Evolutionary conservation across 1,140 invertebrate genomes (phyloP), one percentile per base, ranked within the genome.

Genomic region (Harlomillsia oculata): DNA sequence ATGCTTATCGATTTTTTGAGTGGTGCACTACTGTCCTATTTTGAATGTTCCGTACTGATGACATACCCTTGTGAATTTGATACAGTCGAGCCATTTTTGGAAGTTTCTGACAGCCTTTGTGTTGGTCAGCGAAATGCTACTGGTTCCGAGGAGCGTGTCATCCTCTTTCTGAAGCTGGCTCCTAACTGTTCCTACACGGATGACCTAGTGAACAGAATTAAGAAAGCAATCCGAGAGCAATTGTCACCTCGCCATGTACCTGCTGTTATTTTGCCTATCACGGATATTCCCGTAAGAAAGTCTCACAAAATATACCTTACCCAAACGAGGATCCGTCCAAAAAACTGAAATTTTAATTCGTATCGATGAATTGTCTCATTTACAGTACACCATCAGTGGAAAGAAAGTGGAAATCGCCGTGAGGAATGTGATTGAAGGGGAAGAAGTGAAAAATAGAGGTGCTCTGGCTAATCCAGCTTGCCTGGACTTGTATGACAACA

Each of bases 391-490:
- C 46, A 72, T 76, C 26, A 77, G 71, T 67, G 78, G 78, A 3
- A 80, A 80, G 68, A 80, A 80, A 63, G 77, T 80, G 23, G 78
- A 80, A 66, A 68, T 79, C n/a, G 76, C 77, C 20, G 76, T 80
- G 2, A 72, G 77, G 49, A 71, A 75, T 56, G 71, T 76, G 14
- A 71, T 80, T 3, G 69, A 74, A 44, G 74, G 74, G 3, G 64
- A 74, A 39, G 55, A 60, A 56, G 68, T 69, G 0, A 60, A 61
- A 29, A 66, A 67, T 49, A 26, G 40, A 25, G 60, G 62, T 32
- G 64, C 68, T 13, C 45, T 69, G 5, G 57, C 54, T n/a, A 69
- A 69, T 61, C 68, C 68, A 36, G 40, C 60, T 1, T 57, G 53
- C 43, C 57, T 69, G 5, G 59, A 67, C 14, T 48, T 66, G 9